A percentile compares a stretch with the other conserved stretches of the same genome.
Conservation (phyloP, 2,888 invertebrate genomes). For the Frankliniella fusca region DNA sequence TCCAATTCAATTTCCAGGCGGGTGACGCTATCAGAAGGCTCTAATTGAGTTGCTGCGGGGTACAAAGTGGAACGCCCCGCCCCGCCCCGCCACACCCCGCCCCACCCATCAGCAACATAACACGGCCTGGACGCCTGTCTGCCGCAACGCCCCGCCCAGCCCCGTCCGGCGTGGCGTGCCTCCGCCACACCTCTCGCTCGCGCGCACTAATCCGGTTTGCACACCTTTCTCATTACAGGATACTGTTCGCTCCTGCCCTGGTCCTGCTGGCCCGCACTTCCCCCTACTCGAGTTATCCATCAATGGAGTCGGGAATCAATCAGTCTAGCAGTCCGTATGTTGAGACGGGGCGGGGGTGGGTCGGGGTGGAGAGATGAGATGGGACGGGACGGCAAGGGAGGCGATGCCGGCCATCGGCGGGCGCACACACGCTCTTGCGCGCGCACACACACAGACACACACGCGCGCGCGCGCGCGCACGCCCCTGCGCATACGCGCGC, state of each 20-base stretch:
- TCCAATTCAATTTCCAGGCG: constrained; percentile 19
- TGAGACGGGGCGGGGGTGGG: background rate
- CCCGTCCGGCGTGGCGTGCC: background rate
- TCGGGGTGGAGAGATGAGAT: background rate
- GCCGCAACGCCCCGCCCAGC: background rate
- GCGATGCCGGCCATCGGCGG: background rate
- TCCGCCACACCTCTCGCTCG: background rate
- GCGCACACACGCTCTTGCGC: background rate
- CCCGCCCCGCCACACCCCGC: background rate
- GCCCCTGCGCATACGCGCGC: background rate
- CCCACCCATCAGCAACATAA: background rate
- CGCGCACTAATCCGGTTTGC: background rate
- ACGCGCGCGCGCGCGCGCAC: background rate
- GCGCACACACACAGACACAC: background rate
- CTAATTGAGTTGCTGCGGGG: constrained; percentile 6
- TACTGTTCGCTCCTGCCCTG: background rate
- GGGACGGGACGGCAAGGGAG: too few relatives aligned
- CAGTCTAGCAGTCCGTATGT: background rate
- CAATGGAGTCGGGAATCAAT: constrained; percentile 16
- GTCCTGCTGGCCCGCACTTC: background rate
- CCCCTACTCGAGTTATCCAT: background rate
- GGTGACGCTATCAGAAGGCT: constrained; percentile 2
- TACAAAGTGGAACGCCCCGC: constrained; percentile 1
- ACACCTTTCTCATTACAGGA: background rate
- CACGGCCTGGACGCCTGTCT: background rate